These are phyloP conservation scores for Melopsittacus undulatus DNA, from an alignment of 2,797 vertebrate genomes.

Conservation along the genomic window DNA sequence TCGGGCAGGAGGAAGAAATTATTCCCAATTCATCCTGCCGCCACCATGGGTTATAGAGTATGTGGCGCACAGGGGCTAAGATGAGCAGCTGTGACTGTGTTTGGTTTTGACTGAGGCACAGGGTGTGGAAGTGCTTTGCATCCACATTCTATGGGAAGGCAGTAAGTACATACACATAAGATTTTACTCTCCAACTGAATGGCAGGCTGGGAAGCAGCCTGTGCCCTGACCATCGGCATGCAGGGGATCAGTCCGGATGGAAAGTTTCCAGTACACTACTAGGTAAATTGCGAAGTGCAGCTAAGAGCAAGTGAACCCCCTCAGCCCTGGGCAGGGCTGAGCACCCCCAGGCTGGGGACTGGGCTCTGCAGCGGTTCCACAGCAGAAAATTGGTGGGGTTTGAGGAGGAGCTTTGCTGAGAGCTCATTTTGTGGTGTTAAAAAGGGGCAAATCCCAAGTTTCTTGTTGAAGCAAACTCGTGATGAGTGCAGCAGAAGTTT, in stretches of 20 bases:
- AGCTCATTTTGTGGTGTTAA: not conserved
- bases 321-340: not conserved
- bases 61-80: not conserved
- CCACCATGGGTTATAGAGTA: not conserved
- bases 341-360: rapidly evolving
- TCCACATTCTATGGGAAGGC: not conserved
- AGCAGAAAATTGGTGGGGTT: not conserved
- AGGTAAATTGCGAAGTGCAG: not conserved
- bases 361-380: not conserved
- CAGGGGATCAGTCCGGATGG: not conserved
- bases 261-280: not conserved
- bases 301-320: rapidly evolving
- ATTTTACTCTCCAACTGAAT: not conserved
- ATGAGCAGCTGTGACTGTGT: not conserved
- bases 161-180: rapidly evolving
- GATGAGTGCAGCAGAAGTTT: not conserved
- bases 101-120: not conserved
- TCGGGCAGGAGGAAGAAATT: not conserved
- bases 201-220: not conserved
- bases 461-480: not conserved
- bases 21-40: not conserved
- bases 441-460: not conserved
- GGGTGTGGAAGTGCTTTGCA: not conserved
- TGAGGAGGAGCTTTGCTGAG: not conserved
- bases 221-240: not conserved